Percentiles rank a stretch among this genome's conserved stretches.
Conservation (phyloP, 2,113 vertebrate genomes). For the Sigmodon hispidus region DNA sequence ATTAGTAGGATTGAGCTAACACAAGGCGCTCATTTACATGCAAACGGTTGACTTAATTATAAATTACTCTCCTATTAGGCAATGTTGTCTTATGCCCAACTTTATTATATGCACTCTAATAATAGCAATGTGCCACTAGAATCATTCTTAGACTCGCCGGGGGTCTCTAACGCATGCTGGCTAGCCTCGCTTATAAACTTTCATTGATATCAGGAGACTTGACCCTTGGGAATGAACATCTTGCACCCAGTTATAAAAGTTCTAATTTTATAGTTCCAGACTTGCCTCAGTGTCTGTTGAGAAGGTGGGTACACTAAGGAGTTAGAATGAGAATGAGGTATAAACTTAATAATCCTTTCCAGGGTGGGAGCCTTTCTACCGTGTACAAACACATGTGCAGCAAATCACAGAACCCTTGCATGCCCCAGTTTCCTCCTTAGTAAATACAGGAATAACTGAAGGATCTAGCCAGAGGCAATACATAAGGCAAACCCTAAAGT, state of each 20-base stretch:
- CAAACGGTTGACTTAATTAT: background rate
- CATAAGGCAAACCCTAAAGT: background rate
- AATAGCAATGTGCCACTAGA: background rate
- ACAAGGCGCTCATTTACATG: background rate
- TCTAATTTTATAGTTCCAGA: background rate
- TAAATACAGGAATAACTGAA: background rate
- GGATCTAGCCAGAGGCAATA: background rate
- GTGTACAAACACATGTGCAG: background rate
- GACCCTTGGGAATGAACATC: background rate
- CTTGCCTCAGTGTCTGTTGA: background rate
- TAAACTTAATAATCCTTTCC: background rate
- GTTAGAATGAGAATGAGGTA: background rate
- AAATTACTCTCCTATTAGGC: background rate
- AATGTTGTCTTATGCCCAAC: background rate
- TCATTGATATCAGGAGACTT: background rate
- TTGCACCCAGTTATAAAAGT: background rate
- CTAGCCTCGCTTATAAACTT: background rate
- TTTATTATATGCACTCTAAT: background rate
- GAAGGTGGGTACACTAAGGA: background rate
- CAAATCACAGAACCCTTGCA: accelerated
- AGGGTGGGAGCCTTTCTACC: background rate
- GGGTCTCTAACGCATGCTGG: background rate
- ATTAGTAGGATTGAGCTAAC: background rate
- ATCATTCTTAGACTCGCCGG: background rate
- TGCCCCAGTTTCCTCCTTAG: background rate